Evolutionary conservation across 2,797 vertebrate species (phyloP), one percentile per base, ranked within the genome.

Genomic region (Gallinago stenura): DNA sequence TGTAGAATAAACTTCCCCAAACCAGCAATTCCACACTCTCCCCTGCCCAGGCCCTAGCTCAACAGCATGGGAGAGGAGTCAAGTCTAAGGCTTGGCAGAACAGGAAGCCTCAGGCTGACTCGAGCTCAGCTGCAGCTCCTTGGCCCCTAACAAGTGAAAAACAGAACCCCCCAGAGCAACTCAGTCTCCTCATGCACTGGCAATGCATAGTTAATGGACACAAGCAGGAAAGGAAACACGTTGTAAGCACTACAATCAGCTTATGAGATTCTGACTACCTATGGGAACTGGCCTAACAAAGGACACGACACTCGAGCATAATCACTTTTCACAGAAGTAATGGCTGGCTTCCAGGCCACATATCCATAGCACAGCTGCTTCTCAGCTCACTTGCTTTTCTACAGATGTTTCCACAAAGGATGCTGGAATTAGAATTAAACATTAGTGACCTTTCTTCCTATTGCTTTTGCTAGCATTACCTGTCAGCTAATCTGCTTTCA

Each of bases 231-330:
- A 14, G 33, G 10, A 54, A 83, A 43, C 6, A 3, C 3, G 3
- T 2, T 37, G 53, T 28, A 54, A 87, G 68, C 78, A 46, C 60
- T 76, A 41, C 82, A 70, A 76, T 45, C 54, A 60, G 62, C 39
- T 75, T 19, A 45, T 37, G 37, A 53, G 69, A 56, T 64, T 92
- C 81, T 85, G 50, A 2, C 31, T 57, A 7, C 57, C 43, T 64
- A 61, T 45, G 11, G 92, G 69, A 81, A 9, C 33, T 3, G 21
- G 50, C 43, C 76, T 75, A 43, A 69, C n/a, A 65, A 46, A 83
- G 69, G 41, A 87, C 2, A 1, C 7, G 46, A 56, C 26, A 5
- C 76, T 78, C 0, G 0, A 57, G 31, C 14, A 8, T 46, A 65
- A 80, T 92, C 62, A 58, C 46, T 64, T 87, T 50, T 56, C 71